Conservation (phyloP, 1,140 invertebrate genomes). For the Trinorchestia longiramus region DNA sequence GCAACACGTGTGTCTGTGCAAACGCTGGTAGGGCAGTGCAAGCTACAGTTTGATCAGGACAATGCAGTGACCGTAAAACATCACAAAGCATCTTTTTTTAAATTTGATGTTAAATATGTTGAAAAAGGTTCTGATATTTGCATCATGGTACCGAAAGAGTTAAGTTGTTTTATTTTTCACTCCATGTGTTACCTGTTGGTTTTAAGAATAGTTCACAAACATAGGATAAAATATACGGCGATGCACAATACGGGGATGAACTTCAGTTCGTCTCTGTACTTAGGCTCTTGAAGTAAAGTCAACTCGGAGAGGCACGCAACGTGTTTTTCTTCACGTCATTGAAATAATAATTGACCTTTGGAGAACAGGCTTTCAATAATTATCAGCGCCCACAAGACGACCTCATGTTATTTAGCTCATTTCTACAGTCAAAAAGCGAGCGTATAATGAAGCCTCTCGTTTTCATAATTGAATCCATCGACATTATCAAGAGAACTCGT, state of each 20-base stretch:
- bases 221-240: too few relatives aligned
- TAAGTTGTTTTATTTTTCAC: too few relatives aligned
- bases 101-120: too few relatives aligned
- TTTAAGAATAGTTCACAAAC: too few relatives aligned
- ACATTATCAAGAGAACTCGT: background rate
- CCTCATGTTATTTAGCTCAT: background rate
- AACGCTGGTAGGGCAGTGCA: too few relatives aligned
- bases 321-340: background rate
- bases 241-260: background rate
- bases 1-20: too few relatives aligned
- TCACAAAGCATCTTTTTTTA: too few relatives aligned
- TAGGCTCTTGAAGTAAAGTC: background rate
- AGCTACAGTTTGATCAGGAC: too few relatives aligned
- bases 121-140: too few relatives aligned
- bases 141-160: too few relatives aligned
- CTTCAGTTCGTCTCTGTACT: background rate
- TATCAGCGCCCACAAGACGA: background rate
- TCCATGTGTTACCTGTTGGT: too few relatives aligned
- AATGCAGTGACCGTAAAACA: too few relatives aligned
- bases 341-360: background rate
- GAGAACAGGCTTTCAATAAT: background rate
- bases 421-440: background rate
- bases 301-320: background rate
- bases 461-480: background rate
- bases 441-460: background rate